These are phyloP conservation scores for Aleiodes testaceus DNA, from an alignment of 2,888 invertebrate species.

Conservation along the genomic window DNA sequence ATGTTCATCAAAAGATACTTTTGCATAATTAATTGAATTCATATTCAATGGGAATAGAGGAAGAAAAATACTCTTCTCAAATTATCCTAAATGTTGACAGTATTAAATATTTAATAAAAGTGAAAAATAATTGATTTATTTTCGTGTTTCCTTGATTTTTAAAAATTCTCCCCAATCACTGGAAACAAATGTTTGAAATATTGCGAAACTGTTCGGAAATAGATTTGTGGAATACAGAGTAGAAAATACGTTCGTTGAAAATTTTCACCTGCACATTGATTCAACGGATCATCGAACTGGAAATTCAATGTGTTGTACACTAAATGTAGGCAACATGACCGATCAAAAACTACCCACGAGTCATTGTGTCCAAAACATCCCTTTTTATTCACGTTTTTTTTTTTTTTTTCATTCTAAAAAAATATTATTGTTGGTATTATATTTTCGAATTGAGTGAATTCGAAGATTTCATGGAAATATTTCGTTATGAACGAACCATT, in stretches of 20 bases:
- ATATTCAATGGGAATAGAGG: too few species aligned
- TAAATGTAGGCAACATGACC: constrained; percentile 5
- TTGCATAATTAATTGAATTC: too few species aligned
- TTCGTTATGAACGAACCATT: too few species aligned
- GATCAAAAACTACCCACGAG: constrained; percentile 38
- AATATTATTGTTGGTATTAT: too few species aligned
- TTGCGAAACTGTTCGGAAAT: constrained; percentile 35
- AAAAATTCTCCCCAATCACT: background rate
- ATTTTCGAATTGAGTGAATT: too few species aligned
- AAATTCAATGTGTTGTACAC: constrained; percentile 27
- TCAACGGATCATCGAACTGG: constrained; percentile 36
- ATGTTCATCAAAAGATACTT: too few species aligned
- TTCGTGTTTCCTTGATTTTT: background rate
- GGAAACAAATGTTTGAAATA: background rate
- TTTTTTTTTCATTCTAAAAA: background rate
- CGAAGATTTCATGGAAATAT: too few species aligned
- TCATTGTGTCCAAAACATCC: constrained; percentile 24
- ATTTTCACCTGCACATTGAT: constrained; percentile 23
- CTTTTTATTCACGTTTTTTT: too few species aligned
- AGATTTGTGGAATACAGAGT: constrained; percentile 35
- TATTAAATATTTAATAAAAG: too few species aligned
- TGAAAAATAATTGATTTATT: background rate
- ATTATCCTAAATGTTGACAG: too few species aligned
- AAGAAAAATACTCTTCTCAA: too few species aligned
- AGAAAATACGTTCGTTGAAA: constrained; percentile 21